Percentiles rank a stretch among this genome's conserved stretches.
phyloP scores from a whole-genome alignment of 2,113 vertebrate genomes.

The Aramus guarauna region DNA sequence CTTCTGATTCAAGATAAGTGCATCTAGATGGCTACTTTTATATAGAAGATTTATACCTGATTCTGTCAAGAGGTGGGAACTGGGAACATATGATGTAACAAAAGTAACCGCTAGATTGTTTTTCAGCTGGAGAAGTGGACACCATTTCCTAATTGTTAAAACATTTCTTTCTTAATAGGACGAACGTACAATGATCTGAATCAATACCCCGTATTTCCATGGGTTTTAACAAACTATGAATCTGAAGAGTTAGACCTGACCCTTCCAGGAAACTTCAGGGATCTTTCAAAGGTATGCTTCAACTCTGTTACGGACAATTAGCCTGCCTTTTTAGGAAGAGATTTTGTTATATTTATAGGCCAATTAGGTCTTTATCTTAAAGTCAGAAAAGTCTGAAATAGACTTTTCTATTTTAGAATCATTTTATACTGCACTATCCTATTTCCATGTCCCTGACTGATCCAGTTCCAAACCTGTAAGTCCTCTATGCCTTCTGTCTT shows the following conservation, averaged over 20 bases:
- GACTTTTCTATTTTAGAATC: background rate
- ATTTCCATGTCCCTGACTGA: background rate
- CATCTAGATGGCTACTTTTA: background rate
- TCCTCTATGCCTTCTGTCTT: background rate
- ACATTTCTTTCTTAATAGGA: conserved; percentile 75
- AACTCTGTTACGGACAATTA: background rate
- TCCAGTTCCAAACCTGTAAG: background rate
- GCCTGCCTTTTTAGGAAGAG: background rate
- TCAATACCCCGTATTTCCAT: conserved; percentile 96
- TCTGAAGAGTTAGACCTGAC: conserved; percentile 95
- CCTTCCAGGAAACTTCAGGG: conserved; percentile 95
- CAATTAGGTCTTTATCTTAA: background rate
- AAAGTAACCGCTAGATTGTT: background rate
- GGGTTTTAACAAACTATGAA: conserved; percentile 98
- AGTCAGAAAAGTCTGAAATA: background rate
- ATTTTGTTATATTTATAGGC: background rate
- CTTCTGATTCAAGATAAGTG: background rate
- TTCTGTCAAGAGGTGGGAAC: background rate
- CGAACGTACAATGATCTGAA: conserved; percentile 96
- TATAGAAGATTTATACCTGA: background rate
- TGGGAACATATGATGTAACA: background rate
- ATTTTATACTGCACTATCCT: background rate
- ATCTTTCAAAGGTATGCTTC: conserved; percentile 93
- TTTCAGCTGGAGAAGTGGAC: background rate
- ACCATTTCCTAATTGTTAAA: background rate